phyloP scores from a whole-genome alignment of 1,140 invertebrate genomes.

The Procambarus virginalis region DNA sequence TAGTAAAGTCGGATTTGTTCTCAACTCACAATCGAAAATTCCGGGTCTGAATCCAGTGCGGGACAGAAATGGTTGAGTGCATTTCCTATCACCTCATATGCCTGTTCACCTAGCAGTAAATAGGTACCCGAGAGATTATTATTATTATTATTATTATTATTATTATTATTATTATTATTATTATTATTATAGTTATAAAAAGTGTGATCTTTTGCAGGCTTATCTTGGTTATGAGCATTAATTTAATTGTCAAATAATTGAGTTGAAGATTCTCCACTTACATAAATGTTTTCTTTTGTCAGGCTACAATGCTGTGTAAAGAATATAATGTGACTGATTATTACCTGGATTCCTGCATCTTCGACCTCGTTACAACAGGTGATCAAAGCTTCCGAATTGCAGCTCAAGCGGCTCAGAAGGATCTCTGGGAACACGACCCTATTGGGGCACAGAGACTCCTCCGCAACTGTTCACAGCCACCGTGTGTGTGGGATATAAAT shows the following conservation, averaged over 20 bases:
- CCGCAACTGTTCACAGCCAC: slow-evolving; percentile 65
- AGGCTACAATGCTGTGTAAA: slow-evolving; percentile 74
- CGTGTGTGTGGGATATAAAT: slow-evolving; percentile 58
- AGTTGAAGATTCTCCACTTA: neutral
- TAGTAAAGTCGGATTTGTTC: no score
- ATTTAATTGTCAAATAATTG: neutral
- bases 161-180: no score
- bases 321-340: slow-evolving; percentile 76
- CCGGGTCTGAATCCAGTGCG: no score
- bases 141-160: no score
- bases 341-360: slow-evolving; percentile 80
- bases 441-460: slow-evolving; percentile 61
- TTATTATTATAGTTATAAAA: no score
- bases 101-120: no score
- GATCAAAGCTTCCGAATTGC: slow-evolving; percentile 75
- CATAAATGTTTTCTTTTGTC: slow-evolving; percentile 72
- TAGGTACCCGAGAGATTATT: no score
- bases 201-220: no score
- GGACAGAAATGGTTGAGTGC: no score
- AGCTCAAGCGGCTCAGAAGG: slow-evolving; percentile 75
- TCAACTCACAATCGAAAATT: no score
- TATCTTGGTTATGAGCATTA: neutral
- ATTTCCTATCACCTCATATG: no score
- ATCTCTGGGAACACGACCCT: slow-evolving; percentile 75
- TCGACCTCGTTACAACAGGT: slow-evolving; percentile 78